These are phyloP conservation scores for Eutrigla gurnardus DNA, from an alignment of 2,797 vertebrate genomes.

Conservation along the genomic window DNA sequence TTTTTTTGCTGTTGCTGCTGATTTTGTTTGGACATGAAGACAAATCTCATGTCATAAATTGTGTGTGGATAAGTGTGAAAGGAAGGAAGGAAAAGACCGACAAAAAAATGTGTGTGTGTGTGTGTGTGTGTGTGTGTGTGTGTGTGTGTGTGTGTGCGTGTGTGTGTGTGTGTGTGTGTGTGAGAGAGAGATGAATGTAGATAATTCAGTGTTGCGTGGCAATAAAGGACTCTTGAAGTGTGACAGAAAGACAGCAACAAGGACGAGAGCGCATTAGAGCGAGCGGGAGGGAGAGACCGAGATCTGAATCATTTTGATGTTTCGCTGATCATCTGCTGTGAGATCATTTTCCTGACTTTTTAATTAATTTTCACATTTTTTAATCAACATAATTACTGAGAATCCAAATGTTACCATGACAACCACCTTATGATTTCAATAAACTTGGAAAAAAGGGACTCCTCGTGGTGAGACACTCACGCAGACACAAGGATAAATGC, in stretches of 20 bases:
- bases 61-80: slow-evolving; percentile 26
- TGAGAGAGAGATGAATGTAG: slow-evolving; percentile 34
- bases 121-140: too few species aligned
- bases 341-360: slow-evolving; percentile 78
- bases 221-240: slow-evolving; percentile 55
- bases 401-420: slow-evolving; percentile 70
- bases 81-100: slow-evolving; percentile 4
- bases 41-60: slow-evolving; percentile 32
- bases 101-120: slow-evolving; percentile 12
- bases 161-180: too few species aligned
- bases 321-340: slow-evolving; percentile 77
- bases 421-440: slow-evolving; percentile 71
- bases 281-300: slow-evolving; percentile 27
- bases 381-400: slow-evolving; percentile 78
- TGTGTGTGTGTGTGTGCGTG: too few species aligned
- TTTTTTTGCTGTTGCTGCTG: slow-evolving; percentile 1
- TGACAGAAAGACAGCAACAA: slow-evolving; percentile 5
- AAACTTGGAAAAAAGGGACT: slow-evolving; percentile 49
- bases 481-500: slow-evolving; percentile 41
- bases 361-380: slow-evolving; percentile 82
- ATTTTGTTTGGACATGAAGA: slow-evolving; percentile 17
- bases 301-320: slow-evolving; percentile 75
- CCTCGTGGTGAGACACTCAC: slow-evolving; percentile 32
- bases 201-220: slow-evolving; percentile 55
- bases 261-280: slow-evolving; percentile 8